These are phyloP conservation scores for Caenorhabditis uteleia DNA, from an alignment of 2,888 invertebrate genomes.

Conservation along the genomic window DNA sequence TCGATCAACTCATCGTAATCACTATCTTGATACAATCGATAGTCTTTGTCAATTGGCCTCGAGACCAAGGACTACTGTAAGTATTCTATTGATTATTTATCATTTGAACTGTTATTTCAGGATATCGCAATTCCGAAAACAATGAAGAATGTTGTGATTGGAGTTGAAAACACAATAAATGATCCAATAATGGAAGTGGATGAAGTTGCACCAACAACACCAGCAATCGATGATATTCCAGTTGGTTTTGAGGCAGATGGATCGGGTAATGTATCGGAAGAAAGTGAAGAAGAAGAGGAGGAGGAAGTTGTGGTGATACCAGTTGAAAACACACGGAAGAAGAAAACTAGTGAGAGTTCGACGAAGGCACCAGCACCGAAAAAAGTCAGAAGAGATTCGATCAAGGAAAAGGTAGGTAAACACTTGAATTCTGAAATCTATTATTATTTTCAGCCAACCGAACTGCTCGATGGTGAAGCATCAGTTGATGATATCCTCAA, in stretches of 20 bases:
- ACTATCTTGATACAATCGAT: constrained; percentile 4
- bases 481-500: constrained; percentile 50
- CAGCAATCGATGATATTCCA: constrained; percentile 6
- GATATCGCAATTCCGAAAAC: constrained; percentile 27
- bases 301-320: not conserved
- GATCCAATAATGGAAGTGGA: constrained; percentile 2
- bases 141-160: constrained; percentile 18
- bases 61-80: constrained; percentile 26
- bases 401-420: constrained; percentile 5
- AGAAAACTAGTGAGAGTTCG: not conserved
- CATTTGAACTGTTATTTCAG: constrained; percentile 1
- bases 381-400: constrained; percentile 15
- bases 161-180: constrained; percentile 8
- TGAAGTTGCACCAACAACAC: not conserved
- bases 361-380: constrained; percentile 8
- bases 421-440: not conserved
- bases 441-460: constrained; percentile 8
- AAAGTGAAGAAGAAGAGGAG: constrained; percentile 4
- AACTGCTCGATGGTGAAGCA: constrained; percentile 47
- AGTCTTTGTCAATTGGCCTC: constrained; percentile 31
- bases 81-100: not conserved
- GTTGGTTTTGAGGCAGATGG: constrained; percentile 3
- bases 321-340: not conserved
- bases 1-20: constrained; percentile 2
- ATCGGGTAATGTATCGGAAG: not conserved